phyloP scores from a whole-genome alignment of 2,797 vertebrate species.

The Odontamblyopus lacepedii region DNA sequence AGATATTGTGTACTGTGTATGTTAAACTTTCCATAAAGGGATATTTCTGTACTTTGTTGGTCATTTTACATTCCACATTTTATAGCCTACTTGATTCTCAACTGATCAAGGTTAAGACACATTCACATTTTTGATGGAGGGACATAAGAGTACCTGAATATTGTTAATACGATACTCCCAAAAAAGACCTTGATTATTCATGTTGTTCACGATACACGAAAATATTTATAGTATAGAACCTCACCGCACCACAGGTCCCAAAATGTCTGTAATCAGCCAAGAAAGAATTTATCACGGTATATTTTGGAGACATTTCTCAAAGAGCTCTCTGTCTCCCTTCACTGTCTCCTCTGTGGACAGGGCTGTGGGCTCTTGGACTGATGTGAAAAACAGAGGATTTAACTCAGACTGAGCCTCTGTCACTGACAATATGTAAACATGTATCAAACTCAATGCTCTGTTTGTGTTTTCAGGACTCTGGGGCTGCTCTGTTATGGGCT shows the following conservation, averaged over 20 bases:
- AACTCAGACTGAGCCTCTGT: constrained; percentile 61
- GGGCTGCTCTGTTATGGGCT: constrained; percentile 35
- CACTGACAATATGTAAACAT: constrained; percentile 71
- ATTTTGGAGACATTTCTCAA: background rate
- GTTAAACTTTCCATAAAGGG: too few relatives aligned
- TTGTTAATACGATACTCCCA: too few relatives aligned
- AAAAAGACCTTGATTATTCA: too few relatives aligned
- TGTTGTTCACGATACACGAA: too few relatives aligned
- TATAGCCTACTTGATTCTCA: too few relatives aligned
- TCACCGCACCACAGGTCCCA: background rate
- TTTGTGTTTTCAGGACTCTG: constrained; percentile 46
- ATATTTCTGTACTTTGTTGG: too few relatives aligned
- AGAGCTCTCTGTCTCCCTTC: background rate
- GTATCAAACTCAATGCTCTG: constrained; percentile 56
- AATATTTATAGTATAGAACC: background rate
- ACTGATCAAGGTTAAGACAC: too few relatives aligned
- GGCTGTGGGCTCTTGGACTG: constrained; percentile 48
- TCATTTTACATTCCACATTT: too few relatives aligned
- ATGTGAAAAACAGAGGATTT: constrained; percentile 67
- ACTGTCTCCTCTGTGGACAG: constrained; percentile 13
- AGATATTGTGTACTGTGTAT: too few relatives aligned
- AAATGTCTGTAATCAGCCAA: background rate
- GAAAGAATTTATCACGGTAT: background rate
- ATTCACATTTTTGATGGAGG: too few relatives aligned
- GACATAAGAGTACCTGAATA: too few relatives aligned